A percentile compares a stretch with the other conserved stretches of the same genome.
phyloP scores from a whole-genome alignment of 2,113 vertebrate species.

The Cheirogaleus medius region DNA sequence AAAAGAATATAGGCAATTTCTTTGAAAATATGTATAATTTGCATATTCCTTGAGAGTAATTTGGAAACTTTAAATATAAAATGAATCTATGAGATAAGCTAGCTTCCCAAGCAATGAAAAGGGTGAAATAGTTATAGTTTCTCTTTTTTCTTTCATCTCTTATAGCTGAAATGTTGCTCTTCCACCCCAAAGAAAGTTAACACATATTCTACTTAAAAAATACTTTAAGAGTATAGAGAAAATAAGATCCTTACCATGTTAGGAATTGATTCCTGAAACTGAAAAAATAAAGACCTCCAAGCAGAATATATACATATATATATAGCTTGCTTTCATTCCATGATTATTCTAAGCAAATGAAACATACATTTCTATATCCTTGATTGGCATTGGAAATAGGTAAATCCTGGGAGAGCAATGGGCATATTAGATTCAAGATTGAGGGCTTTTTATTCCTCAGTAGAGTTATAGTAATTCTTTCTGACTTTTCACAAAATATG shows the following conservation, averaged over 20 bases:
- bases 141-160: slow-evolving; percentile 23
- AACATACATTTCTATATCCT: slow-evolving; percentile 4
- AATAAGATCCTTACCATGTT: slow-evolving; percentile 16
- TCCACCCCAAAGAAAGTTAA: not conserved
- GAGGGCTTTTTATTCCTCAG: not conserved
- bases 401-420: not conserved
- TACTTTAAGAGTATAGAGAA: slow-evolving; percentile 31
- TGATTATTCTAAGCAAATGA: slow-evolving; percentile 10
- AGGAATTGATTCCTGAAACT: slow-evolving; percentile 13
- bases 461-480: slow-evolving; percentile 38
- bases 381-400: slow-evolving; percentile 11
- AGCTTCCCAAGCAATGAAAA: not conserved
- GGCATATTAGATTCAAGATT: not conserved
- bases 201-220: slow-evolving; percentile 36
- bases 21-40: not conserved
- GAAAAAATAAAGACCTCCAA: not conserved
- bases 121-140: not conserved
- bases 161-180: not conserved
- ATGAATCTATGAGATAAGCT: not conserved
- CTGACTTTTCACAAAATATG: slow-evolving; percentile 37
- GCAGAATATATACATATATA: not conserved
- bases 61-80: slow-evolving; percentile 60
- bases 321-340: not conserved
- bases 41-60: slow-evolving; percentile 11
- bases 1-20: not conserved